These are phyloP conservation scores for Campoletis sonorensis DNA, from an alignment of 1,140 invertebrate species.

Conservation along the genomic window DNA sequence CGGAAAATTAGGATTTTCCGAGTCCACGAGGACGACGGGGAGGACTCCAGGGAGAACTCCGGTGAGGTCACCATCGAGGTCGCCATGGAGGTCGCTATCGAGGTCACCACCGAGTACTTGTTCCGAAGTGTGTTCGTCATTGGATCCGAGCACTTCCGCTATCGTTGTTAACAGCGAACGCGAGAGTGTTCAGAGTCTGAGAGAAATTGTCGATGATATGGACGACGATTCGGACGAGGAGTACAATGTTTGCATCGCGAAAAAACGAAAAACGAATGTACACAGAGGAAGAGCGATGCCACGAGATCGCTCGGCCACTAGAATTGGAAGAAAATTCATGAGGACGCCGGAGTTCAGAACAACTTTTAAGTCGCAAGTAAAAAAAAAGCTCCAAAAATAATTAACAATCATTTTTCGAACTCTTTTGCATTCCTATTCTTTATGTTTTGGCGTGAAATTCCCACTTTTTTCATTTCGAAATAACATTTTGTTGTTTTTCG, in stretches of 20 bases:
- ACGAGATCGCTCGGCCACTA: constrained; percentile 33
- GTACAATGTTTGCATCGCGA: constrained; percentile 70
- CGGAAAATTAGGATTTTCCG: constrained; percentile 69
- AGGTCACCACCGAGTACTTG: constrained; percentile 42
- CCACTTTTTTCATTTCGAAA: too few relatives aligned
- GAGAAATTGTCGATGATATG: constrained; percentile 59
- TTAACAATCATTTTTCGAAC: too few relatives aligned
- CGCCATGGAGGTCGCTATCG: too few relatives aligned
- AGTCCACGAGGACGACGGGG: not conserved
- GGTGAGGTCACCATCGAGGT: too few relatives aligned
- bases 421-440: too few relatives aligned
- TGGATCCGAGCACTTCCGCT: constrained; percentile 66
- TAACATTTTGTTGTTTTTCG: too few relatives aligned
- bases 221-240: constrained; percentile 68
- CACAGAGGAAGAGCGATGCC: not conserved
- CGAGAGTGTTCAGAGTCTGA: constrained; percentile 64
- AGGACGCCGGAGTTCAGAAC: too few relatives aligned
- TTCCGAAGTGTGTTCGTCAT: constrained; percentile 29
- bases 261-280: constrained; percentile 59
- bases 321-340: constrained; percentile 47
- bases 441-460: too few relatives aligned
- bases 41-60: too few relatives aligned
- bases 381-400: too few relatives aligned
- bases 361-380: too few relatives aligned
- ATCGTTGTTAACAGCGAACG: constrained; percentile 68